Conservation (phyloP, 2,888 invertebrate species). For the Drosophila formosana region DNA sequence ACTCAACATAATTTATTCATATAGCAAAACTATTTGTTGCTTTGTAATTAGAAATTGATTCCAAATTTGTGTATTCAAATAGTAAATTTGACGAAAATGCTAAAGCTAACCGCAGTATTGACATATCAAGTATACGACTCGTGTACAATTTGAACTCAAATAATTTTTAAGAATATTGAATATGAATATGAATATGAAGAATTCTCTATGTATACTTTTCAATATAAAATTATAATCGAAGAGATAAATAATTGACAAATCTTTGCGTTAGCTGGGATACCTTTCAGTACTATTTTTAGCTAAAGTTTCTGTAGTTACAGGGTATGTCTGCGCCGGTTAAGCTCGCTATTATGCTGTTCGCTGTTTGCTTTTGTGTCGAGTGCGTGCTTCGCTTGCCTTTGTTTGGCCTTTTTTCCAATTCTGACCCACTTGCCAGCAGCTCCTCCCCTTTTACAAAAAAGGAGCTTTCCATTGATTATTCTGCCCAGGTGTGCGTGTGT, state of each 20-base stretch:
- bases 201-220: no score
- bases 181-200: no score
- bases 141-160: background rate
- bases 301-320: background rate
- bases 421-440: slow-evolving; percentile 44
- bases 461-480: slow-evolving; percentile 49
- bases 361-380: background rate
- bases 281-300: no score
- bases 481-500: slow-evolving; percentile 39
- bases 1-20: no score
- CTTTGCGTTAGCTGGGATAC: no score
- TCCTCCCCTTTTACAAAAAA: background rate
- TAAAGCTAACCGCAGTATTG: background rate
- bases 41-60: no score
- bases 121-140: background rate
- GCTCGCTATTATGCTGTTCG: background rate
- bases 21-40: background rate
- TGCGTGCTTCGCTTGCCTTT: slow-evolving; percentile 23
- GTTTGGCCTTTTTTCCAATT: slow-evolving; percentile 13
- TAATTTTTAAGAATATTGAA: no score
- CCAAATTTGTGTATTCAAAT: background rate
- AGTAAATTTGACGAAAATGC: no score
- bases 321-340: background rate
- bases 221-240: no score
- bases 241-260: no score